phyloP scores from a whole-genome alignment of 2,888 invertebrate species.

The Agriopis leucophaearia region DNA sequence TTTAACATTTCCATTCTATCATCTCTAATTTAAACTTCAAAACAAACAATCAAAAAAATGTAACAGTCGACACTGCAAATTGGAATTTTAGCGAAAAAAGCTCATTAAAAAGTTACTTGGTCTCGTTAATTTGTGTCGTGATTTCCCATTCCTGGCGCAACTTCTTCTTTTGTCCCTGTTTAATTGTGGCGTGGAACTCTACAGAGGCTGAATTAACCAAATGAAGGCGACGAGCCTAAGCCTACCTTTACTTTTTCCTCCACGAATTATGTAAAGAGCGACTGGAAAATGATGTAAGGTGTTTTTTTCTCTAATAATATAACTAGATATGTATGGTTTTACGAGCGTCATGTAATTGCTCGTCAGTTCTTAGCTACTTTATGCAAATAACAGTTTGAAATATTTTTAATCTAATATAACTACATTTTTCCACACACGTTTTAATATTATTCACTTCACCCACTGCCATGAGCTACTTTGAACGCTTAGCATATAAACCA shows the following conservation, averaged over 20 bases:
- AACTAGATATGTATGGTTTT: neutral
- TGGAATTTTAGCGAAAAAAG: constrained; percentile 55
- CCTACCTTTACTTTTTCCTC: constrained; percentile 48
- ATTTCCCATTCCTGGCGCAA: constrained; percentile 58
- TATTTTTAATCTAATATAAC: too few relatives aligned
- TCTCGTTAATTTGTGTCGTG: constrained; percentile 79
- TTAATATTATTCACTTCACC: too few relatives aligned
- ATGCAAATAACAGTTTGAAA: too few relatives aligned
- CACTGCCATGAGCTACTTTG: too few relatives aligned
- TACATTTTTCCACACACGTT: too few relatives aligned
- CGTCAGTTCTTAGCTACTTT: too few relatives aligned
- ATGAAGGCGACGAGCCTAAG: constrained; percentile 69
- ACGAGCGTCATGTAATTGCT: too few relatives aligned
- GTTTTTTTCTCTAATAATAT: neutral
- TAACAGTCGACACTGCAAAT: constrained; percentile 37
- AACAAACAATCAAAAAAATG: constrained; percentile 33
- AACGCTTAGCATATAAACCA: too few relatives aligned
- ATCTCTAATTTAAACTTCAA: constrained; percentile 6
- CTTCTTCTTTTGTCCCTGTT: constrained; percentile 76
- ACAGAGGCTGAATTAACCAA: constrained; percentile 79
- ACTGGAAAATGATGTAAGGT: neutral
- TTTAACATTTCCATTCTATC: constrained; percentile 19
- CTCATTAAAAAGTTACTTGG: constrained; percentile 77
- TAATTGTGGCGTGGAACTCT: constrained; percentile 79
- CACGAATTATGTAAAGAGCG: constrained; percentile 13